Conservation (phyloP, 2,113 vertebrate species). For the Chloroceryle aenea region DNA sequence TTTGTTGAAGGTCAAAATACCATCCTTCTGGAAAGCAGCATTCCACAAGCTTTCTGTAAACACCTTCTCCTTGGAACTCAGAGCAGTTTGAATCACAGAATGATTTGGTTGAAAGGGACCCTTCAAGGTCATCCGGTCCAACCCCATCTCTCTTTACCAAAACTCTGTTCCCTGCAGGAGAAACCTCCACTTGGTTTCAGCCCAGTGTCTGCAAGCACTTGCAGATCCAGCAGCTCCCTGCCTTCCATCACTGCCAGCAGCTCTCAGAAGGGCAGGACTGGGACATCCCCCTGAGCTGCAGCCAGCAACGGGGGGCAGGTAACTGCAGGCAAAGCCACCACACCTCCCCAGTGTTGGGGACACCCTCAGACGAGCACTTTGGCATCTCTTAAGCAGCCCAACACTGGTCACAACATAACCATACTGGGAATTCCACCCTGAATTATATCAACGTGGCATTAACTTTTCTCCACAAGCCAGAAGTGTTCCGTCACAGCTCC, state of each 20-base stretch:
- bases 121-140: no score
- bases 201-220: not conserved
- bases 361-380: accelerated
- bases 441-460: not conserved
- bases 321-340: not conserved
- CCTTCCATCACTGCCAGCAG: not conserved
- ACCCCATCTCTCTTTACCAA: not conserved
- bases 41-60: not conserved
- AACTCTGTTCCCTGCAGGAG: not conserved
- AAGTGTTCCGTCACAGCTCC: not conserved
- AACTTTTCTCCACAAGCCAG: not conserved
- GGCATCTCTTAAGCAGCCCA: not conserved
- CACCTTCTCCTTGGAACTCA: not conserved
- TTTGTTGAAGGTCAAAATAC: not conserved
- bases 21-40: not conserved
- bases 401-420: no score
- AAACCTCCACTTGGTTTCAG: not conserved
- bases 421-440: not conserved
- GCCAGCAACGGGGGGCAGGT: not conserved
- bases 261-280: not conserved
- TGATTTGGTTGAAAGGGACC: no score
- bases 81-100: no score
- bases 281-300: not conserved
- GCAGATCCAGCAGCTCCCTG: not conserved
- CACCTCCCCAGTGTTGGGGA: not conserved